A percentile compares a stretch with the other conserved stretches of the same genome.
Conservation (phyloP, 2,113 vertebrate species). For the Ochotona princeps region DNA sequence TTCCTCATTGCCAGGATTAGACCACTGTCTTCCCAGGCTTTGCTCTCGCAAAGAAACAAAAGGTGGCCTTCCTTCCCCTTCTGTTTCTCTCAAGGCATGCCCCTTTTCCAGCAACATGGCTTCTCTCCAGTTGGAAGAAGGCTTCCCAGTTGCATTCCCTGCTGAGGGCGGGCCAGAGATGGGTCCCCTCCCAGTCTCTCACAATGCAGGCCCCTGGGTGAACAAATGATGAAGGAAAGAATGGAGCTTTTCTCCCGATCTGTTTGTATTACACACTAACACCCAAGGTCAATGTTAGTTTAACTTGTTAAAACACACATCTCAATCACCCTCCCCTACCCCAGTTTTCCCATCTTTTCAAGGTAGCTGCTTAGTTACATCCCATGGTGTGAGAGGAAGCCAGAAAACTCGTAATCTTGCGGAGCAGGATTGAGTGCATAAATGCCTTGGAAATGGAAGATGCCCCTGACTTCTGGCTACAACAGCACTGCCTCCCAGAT, state of each 20-base stretch:
- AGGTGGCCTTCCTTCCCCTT: neutral
- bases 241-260: neutral
- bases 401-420: slow-evolving; percentile 62
- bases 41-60: neutral
- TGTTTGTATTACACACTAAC: neutral
- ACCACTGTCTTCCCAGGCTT: neutral
- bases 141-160: neutral
- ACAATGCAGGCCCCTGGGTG: neutral
- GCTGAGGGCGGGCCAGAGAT: neutral
- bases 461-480: slow-evolving; percentile 37
- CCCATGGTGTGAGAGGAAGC: slow-evolving; percentile 47
- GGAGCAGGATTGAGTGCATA: slow-evolving; percentile 45
- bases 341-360: slow-evolving; percentile 30
- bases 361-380: slow-evolving; percentile 51
- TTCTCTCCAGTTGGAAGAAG: neutral
- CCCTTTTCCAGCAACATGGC: neutral
- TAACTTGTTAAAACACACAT: slow-evolving; percentile 18
- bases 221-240: neutral
- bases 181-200: neutral
- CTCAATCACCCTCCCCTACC: neutral
- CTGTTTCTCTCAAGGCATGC: neutral
- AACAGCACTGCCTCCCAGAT: neutral
- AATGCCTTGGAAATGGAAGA: slow-evolving; percentile 61
- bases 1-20: neutral
- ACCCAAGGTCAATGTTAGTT: neutral